These are phyloP conservation scores for Clarias pachynema DNA, from an alignment of 2,797 vertebrate genomes.

Conservation along the genomic window DNA sequence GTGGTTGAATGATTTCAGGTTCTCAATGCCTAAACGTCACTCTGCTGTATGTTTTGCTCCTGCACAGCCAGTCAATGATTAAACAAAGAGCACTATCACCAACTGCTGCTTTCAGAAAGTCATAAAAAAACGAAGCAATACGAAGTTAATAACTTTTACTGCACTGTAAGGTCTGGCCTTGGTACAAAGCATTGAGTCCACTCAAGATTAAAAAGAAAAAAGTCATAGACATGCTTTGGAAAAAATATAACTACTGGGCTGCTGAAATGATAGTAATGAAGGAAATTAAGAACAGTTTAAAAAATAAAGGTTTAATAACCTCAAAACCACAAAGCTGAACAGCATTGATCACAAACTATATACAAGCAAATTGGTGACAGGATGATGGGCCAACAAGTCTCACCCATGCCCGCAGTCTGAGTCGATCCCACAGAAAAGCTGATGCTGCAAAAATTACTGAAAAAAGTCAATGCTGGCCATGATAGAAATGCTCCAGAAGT, in stretches of 20 bases:
- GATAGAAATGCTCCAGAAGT: no score
- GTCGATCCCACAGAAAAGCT: no score
- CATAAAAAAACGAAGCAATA: constrained; percentile 17
- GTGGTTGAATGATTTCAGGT: neutral
- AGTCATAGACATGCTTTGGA: neutral
- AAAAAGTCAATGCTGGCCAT: no score
- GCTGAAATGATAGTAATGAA: constrained; percentile 13
- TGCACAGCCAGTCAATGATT: neutral
- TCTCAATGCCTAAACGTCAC: neutral
- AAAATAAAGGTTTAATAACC: no score
- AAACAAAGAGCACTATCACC: constrained; percentile 3
- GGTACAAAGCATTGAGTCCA: neutral
- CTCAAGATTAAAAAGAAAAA: constrained; percentile 20
- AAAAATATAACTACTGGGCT: neutral
- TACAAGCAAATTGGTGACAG: no score
- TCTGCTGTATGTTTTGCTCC: neutral
- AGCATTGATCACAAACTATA: no score
- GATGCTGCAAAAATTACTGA: no score
- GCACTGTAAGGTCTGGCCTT: constrained; percentile 19
- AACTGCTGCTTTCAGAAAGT: constrained; percentile 10
- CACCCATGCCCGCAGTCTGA: no score
- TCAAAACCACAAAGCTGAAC: no score
- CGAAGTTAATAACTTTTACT: constrained; percentile 22
- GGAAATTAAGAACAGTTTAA: neutral
- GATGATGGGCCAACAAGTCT: no score